Conservation (phyloP, 2,888 invertebrate genomes). For the Digitonthophagus gazella region DNA sequence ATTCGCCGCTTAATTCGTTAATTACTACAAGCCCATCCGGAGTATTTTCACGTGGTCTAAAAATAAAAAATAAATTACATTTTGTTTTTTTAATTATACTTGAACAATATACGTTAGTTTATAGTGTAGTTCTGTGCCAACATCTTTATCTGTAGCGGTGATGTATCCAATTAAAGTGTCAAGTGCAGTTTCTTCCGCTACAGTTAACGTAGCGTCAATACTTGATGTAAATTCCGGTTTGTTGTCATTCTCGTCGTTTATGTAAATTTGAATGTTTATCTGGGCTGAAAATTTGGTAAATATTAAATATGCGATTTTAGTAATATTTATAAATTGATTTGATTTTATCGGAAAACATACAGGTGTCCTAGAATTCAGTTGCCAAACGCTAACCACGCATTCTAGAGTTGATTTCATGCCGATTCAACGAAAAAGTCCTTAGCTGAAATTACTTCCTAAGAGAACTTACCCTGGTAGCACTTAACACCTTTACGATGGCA, state of each 20-base stretch:
- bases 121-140: constrained; percentile 56
- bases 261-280: constrained; percentile 58
- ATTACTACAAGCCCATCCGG: constrained; percentile 54
- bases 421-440: too few species aligned
- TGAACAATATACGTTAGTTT: constrained; percentile 54
- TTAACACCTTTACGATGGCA: too few species aligned
- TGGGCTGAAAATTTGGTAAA: constrained; percentile 42
- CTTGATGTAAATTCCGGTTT: constrained; percentile 57
- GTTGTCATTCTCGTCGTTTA: constrained; percentile 66
- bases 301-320: too few species aligned
- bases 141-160: constrained; percentile 62
- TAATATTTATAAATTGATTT: too few species aligned
- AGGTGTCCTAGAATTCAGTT: too few species aligned
- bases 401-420: too few species aligned
- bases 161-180: constrained; percentile 59
- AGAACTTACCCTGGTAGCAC: too few species aligned
- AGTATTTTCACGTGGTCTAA: constrained; percentile 52
- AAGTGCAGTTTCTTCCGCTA: constrained; percentile 56
- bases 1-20: constrained; percentile 54
- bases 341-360: too few species aligned
- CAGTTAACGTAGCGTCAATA: constrained; percentile 48
- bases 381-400: too few species aligned
- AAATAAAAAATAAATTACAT: constrained; percentile 22
- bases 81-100: too few species aligned
- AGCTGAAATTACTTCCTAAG: too few species aligned